Percentiles rank a stretch among this genome's conserved stretches.
phyloP scores from a whole-genome alignment of 2,113 vertebrate genomes.

The Corynorhinus townsendii region DNA sequence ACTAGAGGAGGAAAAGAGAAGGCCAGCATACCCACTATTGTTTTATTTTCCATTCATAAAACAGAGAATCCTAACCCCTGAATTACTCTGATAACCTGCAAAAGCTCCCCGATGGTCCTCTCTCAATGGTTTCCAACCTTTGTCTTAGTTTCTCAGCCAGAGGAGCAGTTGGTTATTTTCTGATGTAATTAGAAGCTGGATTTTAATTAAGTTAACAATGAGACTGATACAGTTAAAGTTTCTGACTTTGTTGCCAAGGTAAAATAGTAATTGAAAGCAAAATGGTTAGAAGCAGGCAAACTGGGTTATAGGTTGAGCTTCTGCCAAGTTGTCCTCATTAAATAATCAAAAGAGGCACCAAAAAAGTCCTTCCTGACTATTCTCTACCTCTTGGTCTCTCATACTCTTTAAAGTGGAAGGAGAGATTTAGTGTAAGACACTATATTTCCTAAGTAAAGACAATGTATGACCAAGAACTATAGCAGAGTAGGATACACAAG shows the following conservation, averaged over 20 bases:
- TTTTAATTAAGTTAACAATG: constrained; percentile 48
- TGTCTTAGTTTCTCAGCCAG: background rate
- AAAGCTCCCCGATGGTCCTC: background rate
- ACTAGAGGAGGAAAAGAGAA: background rate
- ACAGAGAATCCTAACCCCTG: background rate
- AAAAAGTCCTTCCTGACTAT: background rate
- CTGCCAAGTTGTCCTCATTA: background rate
- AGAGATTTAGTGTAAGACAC: background rate
- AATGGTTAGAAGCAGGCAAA: background rate
- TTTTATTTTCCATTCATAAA: background rate
- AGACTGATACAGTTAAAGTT: background rate
- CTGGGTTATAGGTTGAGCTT: background rate
- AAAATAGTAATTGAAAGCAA: constrained; percentile 32
- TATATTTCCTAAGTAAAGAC: background rate
- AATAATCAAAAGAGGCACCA: background rate
- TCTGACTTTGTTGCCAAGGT: constrained; percentile 6
- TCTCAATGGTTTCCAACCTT: background rate
- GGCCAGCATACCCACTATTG: background rate
- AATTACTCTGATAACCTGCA: background rate
- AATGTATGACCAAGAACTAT: background rate
- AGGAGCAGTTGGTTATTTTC: background rate
- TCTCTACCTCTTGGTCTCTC: background rate
- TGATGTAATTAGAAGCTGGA: constrained; percentile 10
- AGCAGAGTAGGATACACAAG: background rate
- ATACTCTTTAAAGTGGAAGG: background rate